A percentile compares a stretch with the other conserved stretches of the same genome.
Evolutionary conservation across 1,140 invertebrate species (phyloP).

Genomic region (Calycopis cecrops): DNA sequence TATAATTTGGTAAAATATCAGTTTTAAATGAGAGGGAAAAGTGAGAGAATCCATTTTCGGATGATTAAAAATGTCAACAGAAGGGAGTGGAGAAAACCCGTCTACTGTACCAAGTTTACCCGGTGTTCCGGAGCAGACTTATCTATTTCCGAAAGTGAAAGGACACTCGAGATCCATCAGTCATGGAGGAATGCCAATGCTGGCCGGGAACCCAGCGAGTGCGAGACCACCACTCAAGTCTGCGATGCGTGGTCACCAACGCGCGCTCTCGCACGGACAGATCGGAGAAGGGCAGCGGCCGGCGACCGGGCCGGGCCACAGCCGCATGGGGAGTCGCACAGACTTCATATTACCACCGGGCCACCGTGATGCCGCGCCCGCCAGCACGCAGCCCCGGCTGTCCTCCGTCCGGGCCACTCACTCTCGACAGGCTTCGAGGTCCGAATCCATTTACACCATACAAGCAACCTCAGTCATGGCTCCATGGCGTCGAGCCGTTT

Average conservation of each 20-base stretch:
- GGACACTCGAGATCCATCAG: slow-evolving; percentile 87
- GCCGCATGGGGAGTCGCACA: slow-evolving; percentile 87
- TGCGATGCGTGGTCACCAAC: slow-evolving; percentile 83
- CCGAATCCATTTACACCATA: slow-evolving; percentile 92
- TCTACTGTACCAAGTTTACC: slow-evolving; percentile 61
- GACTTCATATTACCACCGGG: slow-evolving; percentile 91
- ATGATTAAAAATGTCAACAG: slow-evolving; percentile 76
- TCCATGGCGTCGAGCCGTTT: slow-evolving; percentile 80
- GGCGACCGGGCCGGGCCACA: slow-evolving; percentile 79
- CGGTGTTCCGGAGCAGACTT: slow-evolving; percentile 76
- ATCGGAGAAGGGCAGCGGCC: slow-evolving; percentile 77
- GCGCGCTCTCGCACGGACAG: slow-evolving; percentile 90
- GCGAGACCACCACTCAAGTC: slow-evolving; percentile 78
- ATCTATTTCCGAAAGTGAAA: slow-evolving; percentile 75
- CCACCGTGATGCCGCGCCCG: slow-evolving; percentile 77
- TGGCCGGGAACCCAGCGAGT: slow-evolving; percentile 67
- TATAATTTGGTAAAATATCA: slow-evolving; percentile 14
- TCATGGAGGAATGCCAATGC: slow-evolving; percentile 81
- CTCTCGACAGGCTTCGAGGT: slow-evolving; percentile 81
- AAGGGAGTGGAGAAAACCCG: slow-evolving; percentile 74
- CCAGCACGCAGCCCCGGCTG: slow-evolving; percentile 67
- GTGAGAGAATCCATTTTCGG: slow-evolving; percentile 44
- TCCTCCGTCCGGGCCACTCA: slow-evolving; percentile 78
- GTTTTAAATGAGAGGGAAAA: slow-evolving; percentile 66
- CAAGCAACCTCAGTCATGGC: slow-evolving; percentile 81